Conservation (phyloP, 2,888 invertebrate species). For the Aphodius granarius region DNA sequence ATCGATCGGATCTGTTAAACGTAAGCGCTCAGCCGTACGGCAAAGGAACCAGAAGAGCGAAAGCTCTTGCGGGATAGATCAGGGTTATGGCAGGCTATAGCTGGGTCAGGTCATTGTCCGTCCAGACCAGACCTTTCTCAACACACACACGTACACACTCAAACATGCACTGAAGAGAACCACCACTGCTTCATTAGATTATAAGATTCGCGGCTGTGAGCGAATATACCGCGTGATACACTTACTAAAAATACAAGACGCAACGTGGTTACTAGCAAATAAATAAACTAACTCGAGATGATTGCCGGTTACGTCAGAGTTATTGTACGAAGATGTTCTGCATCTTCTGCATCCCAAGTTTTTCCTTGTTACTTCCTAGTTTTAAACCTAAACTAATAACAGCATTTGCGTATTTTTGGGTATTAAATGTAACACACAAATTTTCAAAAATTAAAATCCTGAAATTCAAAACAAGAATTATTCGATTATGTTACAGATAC, state of each 20-base stretch:
- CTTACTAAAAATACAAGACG: background rate
- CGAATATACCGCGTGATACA: background rate
- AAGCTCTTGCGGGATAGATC: conserved; percentile 16
- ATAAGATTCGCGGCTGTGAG: background rate
- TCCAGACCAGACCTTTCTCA: background rate
- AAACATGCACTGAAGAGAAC: too few relatives aligned
- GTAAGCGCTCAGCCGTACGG: background rate
- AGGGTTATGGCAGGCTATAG: background rate
- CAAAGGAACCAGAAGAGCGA: conserved; percentile 4
- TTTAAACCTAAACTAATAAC: too few relatives aligned
- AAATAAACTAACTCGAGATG: background rate
- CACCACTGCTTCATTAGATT: background rate
- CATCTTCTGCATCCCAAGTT: too few relatives aligned
- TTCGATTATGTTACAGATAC: too few relatives aligned
- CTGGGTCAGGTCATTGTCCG: conserved; percentile 17
- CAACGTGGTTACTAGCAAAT: background rate
- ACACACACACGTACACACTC: too few relatives aligned
- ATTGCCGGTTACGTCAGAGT: background rate
- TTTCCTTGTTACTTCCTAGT: too few relatives aligned
- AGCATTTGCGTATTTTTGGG: too few relatives aligned
- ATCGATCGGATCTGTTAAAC: background rate
- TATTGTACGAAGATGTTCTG: too few relatives aligned
- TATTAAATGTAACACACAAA: too few relatives aligned
- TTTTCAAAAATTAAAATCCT: too few relatives aligned
- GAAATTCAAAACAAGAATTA: too few relatives aligned